A percentile compares a stretch with the other conserved stretches of the same genome.
These are phyloP conservation scores for Pristionchus entomophagus DNA, from an alignment of 2,888 invertebrate species.

Conservation along the genomic window DNA sequence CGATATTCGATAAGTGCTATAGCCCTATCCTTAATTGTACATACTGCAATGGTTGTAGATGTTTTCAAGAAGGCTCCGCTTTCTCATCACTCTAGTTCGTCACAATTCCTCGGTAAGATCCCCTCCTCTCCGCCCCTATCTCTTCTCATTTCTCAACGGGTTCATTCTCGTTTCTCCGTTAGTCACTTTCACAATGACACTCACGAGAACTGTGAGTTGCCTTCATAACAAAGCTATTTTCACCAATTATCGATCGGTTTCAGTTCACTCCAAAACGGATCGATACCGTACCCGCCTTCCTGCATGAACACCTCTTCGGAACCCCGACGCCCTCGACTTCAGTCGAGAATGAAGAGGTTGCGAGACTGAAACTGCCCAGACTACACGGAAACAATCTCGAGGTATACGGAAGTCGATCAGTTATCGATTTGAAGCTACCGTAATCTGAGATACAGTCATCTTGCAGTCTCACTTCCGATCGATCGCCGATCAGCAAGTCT, in stretches of 20 bases:
- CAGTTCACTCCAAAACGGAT: constrained; percentile 51
- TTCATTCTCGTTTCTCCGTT: constrained; percentile 3
- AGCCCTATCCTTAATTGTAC: too few relatives aligned
- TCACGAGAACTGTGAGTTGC: not conserved
- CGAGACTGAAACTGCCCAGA: constrained; percentile 48
- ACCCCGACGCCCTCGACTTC: constrained; percentile 29
- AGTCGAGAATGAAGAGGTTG: constrained; percentile 46
- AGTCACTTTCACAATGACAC: constrained; percentile 10
- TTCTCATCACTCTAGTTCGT: constrained; percentile 7
- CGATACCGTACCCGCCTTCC: constrained; percentile 51
- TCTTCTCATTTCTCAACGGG: not conserved
- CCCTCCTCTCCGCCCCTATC: not conserved
- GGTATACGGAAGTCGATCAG: not conserved
- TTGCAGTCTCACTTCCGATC: constrained; percentile 44
- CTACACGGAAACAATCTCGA: constrained; percentile 31
- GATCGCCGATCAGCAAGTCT: constrained; percentile 54
- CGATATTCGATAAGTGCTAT: too few relatives aligned
- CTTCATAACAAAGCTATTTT: not conserved
- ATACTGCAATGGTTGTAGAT: too few relatives aligned
- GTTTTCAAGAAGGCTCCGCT: not conserved
- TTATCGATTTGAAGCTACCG: not conserved
- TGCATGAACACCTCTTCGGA: constrained; percentile 53
- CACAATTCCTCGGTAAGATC: constrained; percentile 23
- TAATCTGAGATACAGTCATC: not conserved
- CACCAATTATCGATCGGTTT: not conserved